phyloP scores from a whole-genome alignment of 2,113 vertebrate genomes.

The Danio rerio region GRCz12tu NC_133194.1:28529001-28529500 shows the following conservation, averaged over 20 bases:
- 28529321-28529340: not conserved
- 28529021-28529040: not conserved
- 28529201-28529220: not conserved
- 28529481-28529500: constrained; percentile 49
- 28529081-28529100: not conserved
- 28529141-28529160: constrained; percentile 8
- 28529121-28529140: constrained; percentile 18
- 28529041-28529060: not conserved
- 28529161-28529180: not conserved
- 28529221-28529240: constrained; percentile 51
- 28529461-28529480: constrained; percentile 44
- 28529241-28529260: not conserved
- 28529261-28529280: not conserved
- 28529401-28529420: not conserved
- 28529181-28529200: not conserved
- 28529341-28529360: not conserved
- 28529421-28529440: constrained; percentile 34
- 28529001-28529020: not conserved
- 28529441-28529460: constrained; percentile 45
- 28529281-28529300: constrained; percentile 51
- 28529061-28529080: constrained; percentile 24
- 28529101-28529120: not conserved
- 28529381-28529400: constrained; percentile 29
- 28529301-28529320: constrained; percentile 53
- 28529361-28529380: constrained; percentile 17